Percentiles rank a stretch among this genome's conserved stretches.
Conservation (phyloP, 1,140 invertebrate genomes). For the Caenorhabditis remanei region DNA sequence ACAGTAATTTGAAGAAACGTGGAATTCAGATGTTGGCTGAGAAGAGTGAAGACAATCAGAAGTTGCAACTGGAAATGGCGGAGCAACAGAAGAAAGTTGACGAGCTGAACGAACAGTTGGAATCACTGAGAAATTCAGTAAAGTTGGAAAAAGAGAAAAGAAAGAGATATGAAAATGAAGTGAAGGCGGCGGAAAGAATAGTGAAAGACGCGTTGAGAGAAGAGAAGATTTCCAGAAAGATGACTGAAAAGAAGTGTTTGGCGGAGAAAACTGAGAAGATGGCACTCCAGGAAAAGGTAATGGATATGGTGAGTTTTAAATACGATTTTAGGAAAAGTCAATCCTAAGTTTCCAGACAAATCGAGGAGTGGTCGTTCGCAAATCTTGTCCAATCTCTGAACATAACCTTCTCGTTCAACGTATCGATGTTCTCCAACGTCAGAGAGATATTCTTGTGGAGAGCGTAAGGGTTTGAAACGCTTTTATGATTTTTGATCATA, state of each 20-base stretch:
- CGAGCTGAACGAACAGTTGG: neutral
- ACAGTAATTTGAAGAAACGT: neutral
- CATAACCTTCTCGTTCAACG: neutral
- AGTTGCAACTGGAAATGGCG: neutral
- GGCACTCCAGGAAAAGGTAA: slow-evolving; percentile 2
- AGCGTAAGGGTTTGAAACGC: neutral
- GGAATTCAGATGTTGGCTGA: neutral
- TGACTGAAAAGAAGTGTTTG: neutral
- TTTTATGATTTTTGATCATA: no score
- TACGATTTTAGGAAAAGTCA: neutral
- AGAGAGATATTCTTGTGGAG: slow-evolving; percentile 5
- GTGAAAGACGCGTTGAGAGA: neutral
- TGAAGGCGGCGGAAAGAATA: neutral
- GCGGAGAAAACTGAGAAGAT: slow-evolving; percentile 7
- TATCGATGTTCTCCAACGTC: slow-evolving; percentile 29
- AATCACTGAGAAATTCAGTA: neutral
- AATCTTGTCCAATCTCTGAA: neutral
- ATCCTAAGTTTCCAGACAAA: neutral
- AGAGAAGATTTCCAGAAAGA: neutral
- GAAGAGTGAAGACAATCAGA: neutral
- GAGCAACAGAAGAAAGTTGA: neutral
- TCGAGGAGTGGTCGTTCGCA: neutral
- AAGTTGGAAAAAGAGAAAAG: neutral
- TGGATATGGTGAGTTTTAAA: neutral
- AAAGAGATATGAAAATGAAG: slow-evolving; percentile 13